Base-by-base conservation (phyloP, 2,888 invertebrate species). In the Masnerella sp. region DNA sequence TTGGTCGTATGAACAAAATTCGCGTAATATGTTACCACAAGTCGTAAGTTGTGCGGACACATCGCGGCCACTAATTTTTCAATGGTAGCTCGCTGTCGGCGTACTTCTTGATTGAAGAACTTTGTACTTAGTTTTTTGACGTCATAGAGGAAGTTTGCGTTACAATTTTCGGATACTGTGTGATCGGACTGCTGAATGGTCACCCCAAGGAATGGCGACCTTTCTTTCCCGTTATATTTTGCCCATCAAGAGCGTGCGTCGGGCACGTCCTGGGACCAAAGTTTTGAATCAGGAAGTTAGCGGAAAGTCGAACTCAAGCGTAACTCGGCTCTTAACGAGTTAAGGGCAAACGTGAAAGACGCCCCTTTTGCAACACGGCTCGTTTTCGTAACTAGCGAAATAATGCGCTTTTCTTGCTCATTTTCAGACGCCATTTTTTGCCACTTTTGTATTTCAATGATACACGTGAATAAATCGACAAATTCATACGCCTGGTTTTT, bases 241-340 rank as follows among this genome's bases (percentile, higher is more conserved):
- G 62, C 62, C 67, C 73, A 62, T 61, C 62, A 73, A 62, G 67
- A 47, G 12, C 56, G 56, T 42, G 59, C 14, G 45, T 62, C 54
- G 58, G 58, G 58, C 69, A 69, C 69, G 69, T 74, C 74, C 62
- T 69, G 65, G 59, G 69, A 59, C 64, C 40, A 70, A 80, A 81
- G 79, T 81, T 81, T 78, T 76, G 78, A 64, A 54, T 75, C 69
- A 65, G 49, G 70, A 78, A 81, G 78, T 80, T 80, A 62, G 52
- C 43, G 45, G 67, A 69, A 80, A 79, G 77, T 79, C 77, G 54
- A 78, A 80, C 76, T 79, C 77, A 74, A 79, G 58, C 70, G 70
- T 54, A 69, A 74, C 67, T 70, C 70, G 45, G 67, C 76, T 78
- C 75, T 78, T 77, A 78, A 78, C 78, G 64, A 73, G 77, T 77